phyloP scores from a whole-genome alignment of 2,888 invertebrate species.

The Theretra japonica region DNA sequence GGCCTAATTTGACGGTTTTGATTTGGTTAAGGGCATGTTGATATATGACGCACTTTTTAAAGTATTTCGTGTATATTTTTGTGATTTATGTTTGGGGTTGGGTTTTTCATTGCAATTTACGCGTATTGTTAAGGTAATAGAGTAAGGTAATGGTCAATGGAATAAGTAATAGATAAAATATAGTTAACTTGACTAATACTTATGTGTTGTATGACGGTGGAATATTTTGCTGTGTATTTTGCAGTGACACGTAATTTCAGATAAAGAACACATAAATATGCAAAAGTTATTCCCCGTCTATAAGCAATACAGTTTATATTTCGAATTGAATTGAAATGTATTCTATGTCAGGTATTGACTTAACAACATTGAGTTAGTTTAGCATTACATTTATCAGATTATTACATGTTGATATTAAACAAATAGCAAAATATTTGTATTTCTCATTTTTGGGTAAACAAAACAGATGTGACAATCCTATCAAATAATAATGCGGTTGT shows the following conservation, averaged over 20 bases:
- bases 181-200: no score
- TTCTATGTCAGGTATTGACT: not conserved
- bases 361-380: not conserved
- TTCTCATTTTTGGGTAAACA: not conserved
- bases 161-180: no score
- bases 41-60: not conserved
- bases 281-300: no score
- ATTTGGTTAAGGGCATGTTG: slow-evolving; percentile 49
- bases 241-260: no score
- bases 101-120: not conserved
- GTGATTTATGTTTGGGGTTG: not conserved
- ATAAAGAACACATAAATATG: no score
- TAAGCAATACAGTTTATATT: no score
- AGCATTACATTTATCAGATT: no score
- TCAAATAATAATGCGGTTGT: slow-evolving; percentile 43
- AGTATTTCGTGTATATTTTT: not conserved
- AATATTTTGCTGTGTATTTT: no score
- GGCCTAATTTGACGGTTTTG: slow-evolving; percentile 60
- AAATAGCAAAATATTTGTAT: not conserved
- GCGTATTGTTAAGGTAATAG: not conserved
- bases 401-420: no score
- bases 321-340: not conserved
- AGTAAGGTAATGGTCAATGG: no score
- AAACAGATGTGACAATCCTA: slow-evolving; percentile 35
- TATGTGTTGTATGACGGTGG: no score